A percentile compares a stretch with the other conserved stretches of the same genome.
Evolutionary conservation across 1,140 invertebrate genomes (phyloP).

Genomic region (Anastatus disparis): DNA sequence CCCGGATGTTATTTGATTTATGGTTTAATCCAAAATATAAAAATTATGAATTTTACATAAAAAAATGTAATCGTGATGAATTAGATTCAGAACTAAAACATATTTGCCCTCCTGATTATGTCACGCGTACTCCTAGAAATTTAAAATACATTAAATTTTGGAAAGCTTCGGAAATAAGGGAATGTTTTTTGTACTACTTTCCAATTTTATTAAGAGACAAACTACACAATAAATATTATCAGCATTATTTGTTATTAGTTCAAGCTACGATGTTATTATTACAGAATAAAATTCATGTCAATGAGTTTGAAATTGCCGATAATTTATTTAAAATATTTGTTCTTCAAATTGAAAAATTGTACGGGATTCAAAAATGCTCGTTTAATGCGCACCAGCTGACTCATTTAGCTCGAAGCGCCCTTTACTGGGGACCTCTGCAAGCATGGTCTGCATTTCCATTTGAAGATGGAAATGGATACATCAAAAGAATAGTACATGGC

Average conservation of each 20-base stretch:
- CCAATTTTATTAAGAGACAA: conserved; percentile 18
- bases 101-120: conserved; percentile 24
- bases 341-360: conserved; percentile 19
- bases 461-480: neutral
- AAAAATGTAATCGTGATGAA: neutral
- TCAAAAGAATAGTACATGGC: neutral
- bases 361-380: conserved; percentile 24
- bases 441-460: neutral
- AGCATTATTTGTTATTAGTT: conserved; percentile 31
- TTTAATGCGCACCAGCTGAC: conserved; percentile 31
- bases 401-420: neutral
- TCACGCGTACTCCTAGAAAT: conserved; percentile 11
- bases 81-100: neutral
- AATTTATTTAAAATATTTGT: conserved; percentile 4
- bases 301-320: conserved; percentile 20
- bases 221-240: conserved; percentile 12
- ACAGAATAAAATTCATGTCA: conserved; percentile 18
- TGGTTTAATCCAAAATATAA: conserved; percentile 10
- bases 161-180: conserved; percentile 28
- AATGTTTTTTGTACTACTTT: conserved; percentile 27
- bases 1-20: neutral
- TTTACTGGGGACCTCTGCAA: neutral
- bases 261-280: conserved; percentile 19
- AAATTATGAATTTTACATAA: neutral
- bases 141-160: conserved; percentile 20